phyloP scores from a whole-genome alignment of 2,888 invertebrate species.

The Ophioninae sp. region DNA sequence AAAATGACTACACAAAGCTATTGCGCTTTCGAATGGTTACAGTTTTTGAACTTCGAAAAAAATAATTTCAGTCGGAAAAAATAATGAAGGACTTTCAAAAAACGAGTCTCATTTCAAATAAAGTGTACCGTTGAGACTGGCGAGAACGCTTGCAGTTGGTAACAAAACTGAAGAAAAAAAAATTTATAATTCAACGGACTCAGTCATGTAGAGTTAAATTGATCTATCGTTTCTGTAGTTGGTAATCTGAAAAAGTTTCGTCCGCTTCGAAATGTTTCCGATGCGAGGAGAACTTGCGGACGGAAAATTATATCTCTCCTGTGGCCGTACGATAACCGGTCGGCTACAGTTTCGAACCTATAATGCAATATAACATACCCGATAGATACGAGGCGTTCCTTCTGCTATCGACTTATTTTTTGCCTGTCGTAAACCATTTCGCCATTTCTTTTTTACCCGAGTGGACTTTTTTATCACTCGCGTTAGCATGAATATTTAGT shows the following conservation, averaged over 20 bases:
- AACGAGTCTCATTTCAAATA: neutral
- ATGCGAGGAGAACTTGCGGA: neutral
- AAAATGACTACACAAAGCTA: neutral
- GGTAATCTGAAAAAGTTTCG: conserved; percentile 5
- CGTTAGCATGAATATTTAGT: neutral
- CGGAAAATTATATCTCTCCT: conserved; percentile 32
- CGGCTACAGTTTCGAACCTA: conserved; percentile 1
- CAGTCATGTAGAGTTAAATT: conserved; percentile 1
- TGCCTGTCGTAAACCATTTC: neutral
- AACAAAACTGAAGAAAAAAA: neutral
- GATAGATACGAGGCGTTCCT: neutral
- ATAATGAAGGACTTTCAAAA: neutral
- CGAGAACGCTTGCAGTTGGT: neutral
- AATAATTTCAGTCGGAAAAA: neutral
- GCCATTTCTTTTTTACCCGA: neutral
- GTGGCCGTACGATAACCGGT: conserved; percentile 6
- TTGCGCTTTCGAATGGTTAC: neutral
- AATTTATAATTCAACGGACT: neutral
- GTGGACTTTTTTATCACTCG: neutral
- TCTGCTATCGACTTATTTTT: neutral
- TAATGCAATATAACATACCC: conserved; percentile 3
- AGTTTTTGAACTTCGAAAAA: neutral
- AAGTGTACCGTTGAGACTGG: neutral
- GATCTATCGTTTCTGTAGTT: conserved; percentile 24
- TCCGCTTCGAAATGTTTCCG: conserved; percentile 23